A percentile compares a stretch with the other conserved stretches of the same genome.
Evolutionary conservation across 2,888 invertebrate genomes (phyloP).

Genomic region (Sinhomidia bicolor): DNA sequence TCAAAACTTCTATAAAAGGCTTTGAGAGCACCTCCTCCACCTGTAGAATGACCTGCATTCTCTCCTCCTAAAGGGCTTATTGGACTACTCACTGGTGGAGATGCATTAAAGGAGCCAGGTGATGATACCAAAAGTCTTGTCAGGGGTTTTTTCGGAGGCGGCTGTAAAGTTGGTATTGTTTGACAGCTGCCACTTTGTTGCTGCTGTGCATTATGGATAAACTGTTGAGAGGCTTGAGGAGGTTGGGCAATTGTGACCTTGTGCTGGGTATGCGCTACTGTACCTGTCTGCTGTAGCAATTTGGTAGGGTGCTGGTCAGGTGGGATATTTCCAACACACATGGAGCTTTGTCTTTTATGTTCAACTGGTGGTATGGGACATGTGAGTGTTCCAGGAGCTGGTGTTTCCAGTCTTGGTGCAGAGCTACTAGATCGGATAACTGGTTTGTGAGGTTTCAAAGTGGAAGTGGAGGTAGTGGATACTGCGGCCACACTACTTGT

Average conservation of each 20-base stretch:
- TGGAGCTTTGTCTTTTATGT: slow-evolving; percentile 46
- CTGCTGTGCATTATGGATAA: too few relatives aligned
- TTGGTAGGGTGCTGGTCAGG: slow-evolving; percentile 53
- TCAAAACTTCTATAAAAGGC: slow-evolving; percentile 79
- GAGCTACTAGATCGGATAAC: slow-evolving; percentile 71
- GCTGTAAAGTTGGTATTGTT: slow-evolving; percentile 23
- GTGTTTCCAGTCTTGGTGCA: slow-evolving; percentile 73
- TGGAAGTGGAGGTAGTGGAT: too few relatives aligned
- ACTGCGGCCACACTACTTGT: not conserved
- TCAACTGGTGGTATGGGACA: slow-evolving; percentile 48
- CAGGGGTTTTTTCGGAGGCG: slow-evolving; percentile 75
- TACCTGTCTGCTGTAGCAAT: not conserved
- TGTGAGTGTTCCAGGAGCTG: slow-evolving; percentile 16
- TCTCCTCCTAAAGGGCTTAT: not conserved
- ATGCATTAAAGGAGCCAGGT: slow-evolving; percentile 58
- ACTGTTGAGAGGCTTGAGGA: not conserved
- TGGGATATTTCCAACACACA: slow-evolving; percentile 64
- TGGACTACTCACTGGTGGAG: slow-evolving; percentile 35
- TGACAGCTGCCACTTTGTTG: not conserved
- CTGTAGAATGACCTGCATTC: slow-evolving; percentile 29
- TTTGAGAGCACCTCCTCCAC: slow-evolving; percentile 68
- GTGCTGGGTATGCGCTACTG: not conserved
- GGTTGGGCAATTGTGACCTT: slow-evolving; percentile 25
- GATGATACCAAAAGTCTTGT: slow-evolving; percentile 73
- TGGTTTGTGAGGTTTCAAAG: slow-evolving; percentile 70